Conservation (phyloP, 30 jellyfish, hydroid and myxozoan genomes). For the Nemopilema nomurai region DNA sequence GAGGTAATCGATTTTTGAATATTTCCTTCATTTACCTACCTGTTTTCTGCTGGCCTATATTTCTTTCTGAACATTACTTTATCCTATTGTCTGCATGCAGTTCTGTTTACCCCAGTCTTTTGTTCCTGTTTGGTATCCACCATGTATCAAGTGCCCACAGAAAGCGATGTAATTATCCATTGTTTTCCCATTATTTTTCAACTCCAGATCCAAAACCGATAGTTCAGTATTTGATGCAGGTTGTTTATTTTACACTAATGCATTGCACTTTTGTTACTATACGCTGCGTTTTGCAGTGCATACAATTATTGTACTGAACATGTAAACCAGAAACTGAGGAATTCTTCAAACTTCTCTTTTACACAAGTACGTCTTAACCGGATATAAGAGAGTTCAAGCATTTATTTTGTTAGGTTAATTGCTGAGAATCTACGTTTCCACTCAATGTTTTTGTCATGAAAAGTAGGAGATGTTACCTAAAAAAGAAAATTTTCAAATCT, state of each 20-base stretch:
- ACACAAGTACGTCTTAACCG: too few relatives aligned
- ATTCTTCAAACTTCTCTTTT: background rate
- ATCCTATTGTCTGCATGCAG: background rate
- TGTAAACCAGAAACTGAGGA: background rate
- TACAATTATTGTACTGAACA: background rate
- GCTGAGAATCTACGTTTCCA: too few relatives aligned
- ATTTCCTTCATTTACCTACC: background rate
- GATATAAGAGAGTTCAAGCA: too few relatives aligned
- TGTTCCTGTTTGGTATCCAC: background rate
- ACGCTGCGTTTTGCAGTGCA: background rate
- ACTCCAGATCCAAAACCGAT: background rate
- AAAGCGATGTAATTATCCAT: background rate
- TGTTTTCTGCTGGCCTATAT: background rate
- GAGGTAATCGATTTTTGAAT: slow-evolving; percentile 32
- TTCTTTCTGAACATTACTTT: background rate
- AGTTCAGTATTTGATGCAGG: background rate
- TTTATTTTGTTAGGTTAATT: too few relatives aligned
- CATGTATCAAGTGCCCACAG: background rate
- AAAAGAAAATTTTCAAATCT: too few relatives aligned
- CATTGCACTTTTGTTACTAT: background rate
- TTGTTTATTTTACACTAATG: background rate
- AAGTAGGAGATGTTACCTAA: too few relatives aligned
- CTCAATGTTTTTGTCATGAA: too few relatives aligned
- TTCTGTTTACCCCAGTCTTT: background rate
- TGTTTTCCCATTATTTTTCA: background rate